Evolutionary conservation across 1,140 invertebrate genomes (phyloP).

Genomic region (Euwallacea fornicatus): DNA sequence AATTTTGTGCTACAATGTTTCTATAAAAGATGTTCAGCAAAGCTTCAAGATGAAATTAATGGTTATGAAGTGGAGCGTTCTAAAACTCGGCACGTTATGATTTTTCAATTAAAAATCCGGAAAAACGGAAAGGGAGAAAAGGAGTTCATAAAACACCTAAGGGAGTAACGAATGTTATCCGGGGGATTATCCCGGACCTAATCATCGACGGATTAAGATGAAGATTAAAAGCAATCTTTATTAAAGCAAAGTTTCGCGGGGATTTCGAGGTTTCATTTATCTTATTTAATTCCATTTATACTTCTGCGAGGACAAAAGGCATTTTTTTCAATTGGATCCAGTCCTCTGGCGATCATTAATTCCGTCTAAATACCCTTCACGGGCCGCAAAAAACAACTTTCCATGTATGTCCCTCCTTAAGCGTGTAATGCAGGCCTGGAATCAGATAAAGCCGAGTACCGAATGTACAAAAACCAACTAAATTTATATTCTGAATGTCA

Average conservation of each 20-base stretch:
- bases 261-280: slow-evolving; percentile 26
- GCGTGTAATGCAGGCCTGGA: background rate
- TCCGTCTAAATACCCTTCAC: too few species aligned
- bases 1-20: too few species aligned
- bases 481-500: slow-evolving; percentile 21
- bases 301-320: background rate
- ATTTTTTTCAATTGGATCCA: too few species aligned
- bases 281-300: slow-evolving; percentile 23
- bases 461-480: background rate
- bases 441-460: slow-evolving; percentile 5
- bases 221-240: slow-evolving; percentile 33
- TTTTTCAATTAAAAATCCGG: slow-evolving; percentile 20
- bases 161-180: slow-evolving; percentile 27
- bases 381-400: too few species aligned
- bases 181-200: slow-evolving; percentile 27
- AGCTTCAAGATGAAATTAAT: too few species aligned
- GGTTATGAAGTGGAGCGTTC: too few species aligned
- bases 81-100: slow-evolving; percentile 13
- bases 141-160: slow-evolving; percentile 30
- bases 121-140: slow-evolving; percentile 16
- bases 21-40: too few species aligned
- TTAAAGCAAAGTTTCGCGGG: slow-evolving; percentile 21
- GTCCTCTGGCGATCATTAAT: too few species aligned
- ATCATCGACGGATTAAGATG: slow-evolving; percentile 30
- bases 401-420: slow-evolving; percentile 6